A percentile compares a stretch with the other conserved stretches of the same genome.
phyloP scores from a whole-genome alignment of 2,888 invertebrate genomes.

The Notodonta dromedarius region DNA sequence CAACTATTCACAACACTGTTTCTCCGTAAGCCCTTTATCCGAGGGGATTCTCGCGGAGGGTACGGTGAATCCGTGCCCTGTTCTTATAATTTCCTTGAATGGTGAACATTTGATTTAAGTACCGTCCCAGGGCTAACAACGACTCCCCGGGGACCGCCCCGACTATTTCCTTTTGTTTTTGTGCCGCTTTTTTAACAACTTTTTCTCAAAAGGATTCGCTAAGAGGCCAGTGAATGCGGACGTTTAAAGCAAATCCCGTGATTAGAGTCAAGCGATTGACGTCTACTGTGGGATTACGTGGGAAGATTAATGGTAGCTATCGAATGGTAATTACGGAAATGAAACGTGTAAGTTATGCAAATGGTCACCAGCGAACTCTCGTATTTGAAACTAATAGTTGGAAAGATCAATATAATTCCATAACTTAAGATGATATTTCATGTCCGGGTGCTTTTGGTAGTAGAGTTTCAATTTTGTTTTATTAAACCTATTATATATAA shows the following conservation, averaged over 20 bases:
- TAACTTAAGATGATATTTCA: constrained; percentile 3
- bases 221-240: constrained; percentile 62
- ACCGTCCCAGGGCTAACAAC: constrained; percentile 77
- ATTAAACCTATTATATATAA: too few relatives aligned
- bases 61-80: constrained; percentile 67
- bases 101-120: constrained; percentile 82
- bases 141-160: constrained; percentile 76
- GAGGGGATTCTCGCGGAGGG: constrained; percentile 58
- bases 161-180: constrained; percentile 81
- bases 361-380: constrained; percentile 55
- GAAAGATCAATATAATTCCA: constrained; percentile 40
- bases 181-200: constrained; percentile 75
- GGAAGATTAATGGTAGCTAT: constrained; percentile 71
- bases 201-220: constrained; percentile 72
- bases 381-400: constrained; percentile 58
- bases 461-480: neutral
- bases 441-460: constrained; percentile 2
- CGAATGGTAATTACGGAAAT: constrained; percentile 71
- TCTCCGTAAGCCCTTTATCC: constrained; percentile 69
- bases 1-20: constrained; percentile 62
- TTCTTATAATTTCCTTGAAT: constrained; percentile 82
- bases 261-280: constrained; percentile 73
- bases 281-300: constrained; percentile 61
- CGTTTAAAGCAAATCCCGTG: constrained; percentile 70
- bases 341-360: constrained; percentile 74